Conservation (phyloP, 2,797 vertebrate genomes). For the Myotis planiceps region DNA sequence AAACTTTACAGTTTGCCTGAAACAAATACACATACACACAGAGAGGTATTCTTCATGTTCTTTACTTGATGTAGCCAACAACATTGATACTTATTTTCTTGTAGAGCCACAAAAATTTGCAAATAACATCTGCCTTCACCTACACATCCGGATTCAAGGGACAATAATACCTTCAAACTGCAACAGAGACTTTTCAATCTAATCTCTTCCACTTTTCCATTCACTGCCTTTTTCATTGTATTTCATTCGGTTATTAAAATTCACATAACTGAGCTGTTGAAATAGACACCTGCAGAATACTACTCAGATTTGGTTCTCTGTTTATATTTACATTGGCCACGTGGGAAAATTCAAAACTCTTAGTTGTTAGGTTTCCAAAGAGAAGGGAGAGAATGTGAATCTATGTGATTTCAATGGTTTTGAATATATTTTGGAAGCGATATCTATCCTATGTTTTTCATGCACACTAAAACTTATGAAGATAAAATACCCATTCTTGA, state of each 20-base stretch:
- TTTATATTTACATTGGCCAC: not conserved
- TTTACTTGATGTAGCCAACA: not conserved
- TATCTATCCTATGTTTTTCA: not conserved
- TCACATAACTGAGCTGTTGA: not conserved
- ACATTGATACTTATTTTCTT: conserved; percentile 41
- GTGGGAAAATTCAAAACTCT: not conserved
- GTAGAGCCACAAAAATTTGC: not conserved
- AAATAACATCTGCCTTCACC: not conserved
- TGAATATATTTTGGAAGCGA: not conserved
- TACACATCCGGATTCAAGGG: not conserved
- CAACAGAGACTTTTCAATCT: not conserved
- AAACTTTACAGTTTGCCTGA: conserved; percentile 18
- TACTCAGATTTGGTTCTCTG: not conserved
- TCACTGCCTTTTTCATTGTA: not conserved
- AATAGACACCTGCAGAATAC: not conserved
- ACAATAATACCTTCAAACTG: not conserved
- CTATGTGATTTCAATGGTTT: not conserved
- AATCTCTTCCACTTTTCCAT: not conserved
- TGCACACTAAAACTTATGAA: not conserved
- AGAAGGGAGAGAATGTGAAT: not conserved
- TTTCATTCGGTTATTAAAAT: conserved; percentile 30
- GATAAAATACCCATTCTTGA: not conserved
- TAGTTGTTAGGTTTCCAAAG: not conserved
- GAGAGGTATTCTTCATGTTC: not conserved
- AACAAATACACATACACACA: not conserved